Base-by-base conservation (phyloP, 2,797 vertebrate species). In the Malacoraja senta region DNA sequence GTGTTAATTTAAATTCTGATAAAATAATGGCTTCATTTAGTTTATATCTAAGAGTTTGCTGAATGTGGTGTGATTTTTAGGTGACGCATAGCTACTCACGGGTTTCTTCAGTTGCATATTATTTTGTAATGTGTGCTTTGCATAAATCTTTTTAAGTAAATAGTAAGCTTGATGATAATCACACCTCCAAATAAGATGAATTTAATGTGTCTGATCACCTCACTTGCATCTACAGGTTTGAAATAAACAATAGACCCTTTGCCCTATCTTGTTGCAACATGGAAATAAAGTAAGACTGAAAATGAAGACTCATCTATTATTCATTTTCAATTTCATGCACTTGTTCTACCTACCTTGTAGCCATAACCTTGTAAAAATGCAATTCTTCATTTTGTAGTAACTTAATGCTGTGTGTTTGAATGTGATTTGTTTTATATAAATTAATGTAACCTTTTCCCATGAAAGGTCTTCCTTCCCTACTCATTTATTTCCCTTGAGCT, bases 251-350 rank as follows among this genome's bases (percentile, higher is more conserved):
- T 29, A 1, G 76, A 58, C 71, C 65, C 38, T 29, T 44, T 92
- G 68, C 72, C 72, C 65, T 53, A 53, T 74, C 65, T 53, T 74
- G 35, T 35, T 92, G 71, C 35, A 72, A 92, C 35, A 92, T 53
- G 12, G 68, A 74, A 74, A 72, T 26, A 92, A 76, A 76, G 35
- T 76, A 92, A 92, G 26, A 35, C 72, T 92, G 65, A n/a, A 91
- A 92, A 72, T 58, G 72, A 38, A 92, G 38, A 21, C 44, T 76
- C 44, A 92, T 76, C 74, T 92, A 76, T 92, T 76, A 92, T 92
- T 92, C 44, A 92, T 72, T 92, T 92, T 92, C 90, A 92, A 92
- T 92, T 92, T 92, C 68, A 76, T 92, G 38, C 44, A 53, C 58
- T 92, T 92, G 90, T 92, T 76, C 71, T 58, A 92, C 32, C 90